A percentile compares a stretch with the other conserved stretches of the same genome.
Conservation (phyloP, 2,113 vertebrate species). For the Entelurus aequoreus region DNA sequence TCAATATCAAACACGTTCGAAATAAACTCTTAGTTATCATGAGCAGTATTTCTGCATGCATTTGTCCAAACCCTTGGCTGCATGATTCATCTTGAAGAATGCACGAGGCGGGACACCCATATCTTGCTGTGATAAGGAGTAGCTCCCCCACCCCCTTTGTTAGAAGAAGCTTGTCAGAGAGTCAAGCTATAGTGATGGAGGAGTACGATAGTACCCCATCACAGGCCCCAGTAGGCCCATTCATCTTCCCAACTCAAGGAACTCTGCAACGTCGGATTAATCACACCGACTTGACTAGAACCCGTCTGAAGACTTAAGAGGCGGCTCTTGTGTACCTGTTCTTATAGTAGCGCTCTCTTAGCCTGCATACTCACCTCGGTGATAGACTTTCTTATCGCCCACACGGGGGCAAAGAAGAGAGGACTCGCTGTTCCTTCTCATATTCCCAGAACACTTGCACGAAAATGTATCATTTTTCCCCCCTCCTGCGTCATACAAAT, state of each 20-base stretch:
- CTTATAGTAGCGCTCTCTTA: constrained; percentile 35
- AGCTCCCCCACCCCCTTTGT: constrained; percentile 15
- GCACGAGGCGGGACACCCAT: constrained; percentile 25
- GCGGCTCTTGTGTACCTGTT: constrained; percentile 28
- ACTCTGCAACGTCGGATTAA: constrained; percentile 45
- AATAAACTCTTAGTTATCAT: not conserved
- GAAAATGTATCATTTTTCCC: not conserved
- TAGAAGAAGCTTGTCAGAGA: constrained; percentile 46
- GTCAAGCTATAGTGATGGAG: constrained; percentile 53
- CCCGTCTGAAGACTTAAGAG: constrained; percentile 35
- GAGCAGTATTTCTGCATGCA: constrained; percentile 12
- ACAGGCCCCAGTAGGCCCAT: constrained; percentile 38
- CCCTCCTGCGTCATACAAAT: not conserved
- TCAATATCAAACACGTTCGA: too few relatives aligned
- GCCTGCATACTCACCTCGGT: constrained; percentile 46
- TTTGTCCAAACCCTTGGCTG: constrained; percentile 12
- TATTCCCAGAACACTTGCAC: not conserved
- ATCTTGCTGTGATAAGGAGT: constrained; percentile 35
- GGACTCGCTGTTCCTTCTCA: constrained; percentile 7
- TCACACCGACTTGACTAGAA: constrained; percentile 51
- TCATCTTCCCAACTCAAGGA: constrained; percentile 41
- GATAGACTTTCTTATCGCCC: constrained; percentile 40
- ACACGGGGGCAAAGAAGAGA: constrained; percentile 24
- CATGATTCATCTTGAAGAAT: constrained; percentile 41
- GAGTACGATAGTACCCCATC: constrained; percentile 44